Base-by-base conservation (phyloP, 2,888 invertebrate species). In the Heliconius cydno region DNA sequence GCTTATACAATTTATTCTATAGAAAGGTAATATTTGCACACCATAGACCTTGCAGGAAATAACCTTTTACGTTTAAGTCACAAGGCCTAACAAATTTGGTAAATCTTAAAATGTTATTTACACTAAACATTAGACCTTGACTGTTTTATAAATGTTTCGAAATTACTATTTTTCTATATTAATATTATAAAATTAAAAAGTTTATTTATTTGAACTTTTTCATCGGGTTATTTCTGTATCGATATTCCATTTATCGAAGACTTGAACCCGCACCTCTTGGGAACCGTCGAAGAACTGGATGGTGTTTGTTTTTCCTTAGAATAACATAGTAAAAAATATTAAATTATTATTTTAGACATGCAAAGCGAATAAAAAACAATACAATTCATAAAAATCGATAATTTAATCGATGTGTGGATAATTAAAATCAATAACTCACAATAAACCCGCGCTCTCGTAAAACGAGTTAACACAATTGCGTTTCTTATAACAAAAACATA, bases 11-110 rank as follows among this genome's bases (percentile, higher is more conserved):
- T 28, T 46, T 28, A 22, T 46, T 71, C 9, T 57, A 57, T 30
- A 72, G 10, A 72, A 75, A n/a, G 65, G 30, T 70, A 82, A 79
- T 80, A 81, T 79, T 76, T 57, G 74, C 77, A 60, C 68, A 67
- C 41, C 38, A 41, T 28, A 76, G 78, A 78, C 81, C 81, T 81
- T 78, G 81, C 76, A 71, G 79, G 77, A 72, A 78, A 71, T 75
- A 74, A 77, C 82, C 77, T 80, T 71, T 70, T 80, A 71, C 70
- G 63, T 79, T 74, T 78, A 80, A 68, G 79, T 77, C 77, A 75
- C 82, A 82, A 82, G 80, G 82, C 25, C 46, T 66, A 38, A 52
- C 46, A 28, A 38, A 52, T 66, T 73, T 71, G 74, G 75, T 71
- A 63, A 71, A 52, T 46, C 34, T 76, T 75, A 52, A 30, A 63